Evolutionary conservation across 2,797 vertebrate species (phyloP).

Genomic region (Sebastes flavidus): DNA sequence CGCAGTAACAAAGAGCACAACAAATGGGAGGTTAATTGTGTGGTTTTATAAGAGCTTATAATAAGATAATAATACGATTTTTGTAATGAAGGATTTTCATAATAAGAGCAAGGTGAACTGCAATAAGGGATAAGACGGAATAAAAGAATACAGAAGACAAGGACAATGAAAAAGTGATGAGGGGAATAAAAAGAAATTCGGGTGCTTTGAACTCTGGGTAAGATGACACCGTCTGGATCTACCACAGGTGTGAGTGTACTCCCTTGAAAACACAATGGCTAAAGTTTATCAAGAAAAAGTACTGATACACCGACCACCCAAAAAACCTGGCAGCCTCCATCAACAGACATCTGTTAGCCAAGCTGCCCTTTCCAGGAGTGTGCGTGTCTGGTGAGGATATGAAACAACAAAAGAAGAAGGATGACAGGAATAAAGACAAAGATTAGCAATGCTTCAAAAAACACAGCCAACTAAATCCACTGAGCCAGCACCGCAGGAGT

Average conservation of each 20-base stretch:
- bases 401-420: background rate
- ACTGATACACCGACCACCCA: background rate
- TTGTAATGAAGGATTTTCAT: conserved; percentile 1
- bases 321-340: background rate
- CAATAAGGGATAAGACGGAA: background rate
- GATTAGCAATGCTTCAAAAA: background rate
- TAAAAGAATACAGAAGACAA: background rate
- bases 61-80: conserved; percentile 1
- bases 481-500: background rate
- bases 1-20: conserved; percentile 1
- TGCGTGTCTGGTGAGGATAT: background rate
- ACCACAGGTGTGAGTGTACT: background rate
- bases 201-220: background rate
- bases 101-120: background rate
- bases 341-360: background rate
- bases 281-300: background rate
- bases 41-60: background rate
- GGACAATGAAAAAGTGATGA: conserved; percentile 2
- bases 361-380: background rate
- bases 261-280: background rate
- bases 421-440: background rate
- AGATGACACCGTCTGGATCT: background rate
- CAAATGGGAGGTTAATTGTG: conserved; percentile 23
- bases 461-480: background rate
- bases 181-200: background rate